phyloP scores from a whole-genome alignment of 2,113 vertebrate genomes.

The Nycticorax nycticorax region DNA sequence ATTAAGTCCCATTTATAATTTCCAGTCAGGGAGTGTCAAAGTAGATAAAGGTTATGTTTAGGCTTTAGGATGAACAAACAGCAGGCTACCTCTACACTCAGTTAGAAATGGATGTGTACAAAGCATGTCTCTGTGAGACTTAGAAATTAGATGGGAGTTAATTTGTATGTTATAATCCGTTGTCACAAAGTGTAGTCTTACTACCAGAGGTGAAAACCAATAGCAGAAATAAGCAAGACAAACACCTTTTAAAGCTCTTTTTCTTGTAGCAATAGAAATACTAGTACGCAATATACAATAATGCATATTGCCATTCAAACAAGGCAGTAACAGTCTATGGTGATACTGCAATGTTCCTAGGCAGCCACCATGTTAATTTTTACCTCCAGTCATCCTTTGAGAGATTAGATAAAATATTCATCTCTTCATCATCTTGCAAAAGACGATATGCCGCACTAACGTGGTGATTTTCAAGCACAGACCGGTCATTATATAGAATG shows the following conservation, averaged over 20 bases:
- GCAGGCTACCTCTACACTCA: neutral
- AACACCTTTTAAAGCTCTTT: neutral
- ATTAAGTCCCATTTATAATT: neutral
- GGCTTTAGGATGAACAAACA: neutral
- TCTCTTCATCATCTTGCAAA: slow-evolving; percentile 90
- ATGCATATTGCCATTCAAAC: neutral
- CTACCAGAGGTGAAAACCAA: neutral
- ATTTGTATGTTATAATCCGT: neutral
- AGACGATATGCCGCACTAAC: slow-evolving; percentile 91
- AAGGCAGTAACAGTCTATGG: neutral
- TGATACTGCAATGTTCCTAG: neutral
- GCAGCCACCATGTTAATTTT: neutral
- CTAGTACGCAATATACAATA: neutral
- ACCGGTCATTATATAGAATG: slow-evolving; percentile 93
- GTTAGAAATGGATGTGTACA: neutral
- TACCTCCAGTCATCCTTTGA: slow-evolving; percentile 98
- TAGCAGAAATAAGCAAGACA: neutral
- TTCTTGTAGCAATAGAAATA: neutral
- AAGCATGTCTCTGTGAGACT: neutral
- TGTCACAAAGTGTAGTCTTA: neutral
- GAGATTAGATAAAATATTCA: slow-evolving; percentile 92
- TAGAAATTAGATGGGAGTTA: neutral
- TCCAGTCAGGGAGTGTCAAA: neutral
- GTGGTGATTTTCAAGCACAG: slow-evolving; percentile 94
- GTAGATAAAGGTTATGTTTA: neutral